Evolutionary conservation across 2,113 vertebrate genomes (phyloP).

Genomic region (Urocolius indicus): DNA sequence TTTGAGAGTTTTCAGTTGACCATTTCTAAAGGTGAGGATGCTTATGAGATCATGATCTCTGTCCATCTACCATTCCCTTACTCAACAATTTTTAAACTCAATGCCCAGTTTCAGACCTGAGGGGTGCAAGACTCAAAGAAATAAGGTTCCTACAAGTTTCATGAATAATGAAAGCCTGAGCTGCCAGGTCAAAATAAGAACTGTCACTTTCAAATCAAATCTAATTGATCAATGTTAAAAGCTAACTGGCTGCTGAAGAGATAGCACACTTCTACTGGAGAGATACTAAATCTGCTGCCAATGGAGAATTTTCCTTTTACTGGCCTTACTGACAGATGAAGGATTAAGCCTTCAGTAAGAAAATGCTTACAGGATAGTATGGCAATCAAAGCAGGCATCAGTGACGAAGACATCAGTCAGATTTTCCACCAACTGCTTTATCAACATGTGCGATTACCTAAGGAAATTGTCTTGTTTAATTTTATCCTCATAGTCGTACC

Average conservation of each 20-base stretch:
- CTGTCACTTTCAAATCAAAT: neutral
- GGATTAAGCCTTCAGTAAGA: neutral
- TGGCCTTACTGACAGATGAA: neutral
- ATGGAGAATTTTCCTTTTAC: neutral
- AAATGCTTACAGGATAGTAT: neutral
- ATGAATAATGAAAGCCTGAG: neutral
- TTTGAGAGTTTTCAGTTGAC: neutral
- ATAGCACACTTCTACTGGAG: neutral
- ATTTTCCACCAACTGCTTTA: neutral
- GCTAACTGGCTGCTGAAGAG: neutral
- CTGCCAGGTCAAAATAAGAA: neutral
- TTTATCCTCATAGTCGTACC: neutral
- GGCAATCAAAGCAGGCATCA: neutral
- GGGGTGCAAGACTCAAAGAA: neutral
- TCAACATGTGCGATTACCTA: neutral
- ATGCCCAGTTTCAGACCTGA: neutral
- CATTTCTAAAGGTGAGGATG: neutral
- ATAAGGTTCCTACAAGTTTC: neutral
- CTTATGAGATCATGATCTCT: neutral
- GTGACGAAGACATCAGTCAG: neutral
- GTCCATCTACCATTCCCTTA: neutral
- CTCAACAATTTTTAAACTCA: neutral
- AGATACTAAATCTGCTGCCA: neutral
- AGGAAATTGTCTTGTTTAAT: neutral
- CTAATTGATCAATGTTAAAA: neutral